Evolutionary conservation across 2,888 invertebrate genomes (phyloP), one percentile per base, ranked within the genome.

Genomic region (Drosophila setosimentum): DNA sequence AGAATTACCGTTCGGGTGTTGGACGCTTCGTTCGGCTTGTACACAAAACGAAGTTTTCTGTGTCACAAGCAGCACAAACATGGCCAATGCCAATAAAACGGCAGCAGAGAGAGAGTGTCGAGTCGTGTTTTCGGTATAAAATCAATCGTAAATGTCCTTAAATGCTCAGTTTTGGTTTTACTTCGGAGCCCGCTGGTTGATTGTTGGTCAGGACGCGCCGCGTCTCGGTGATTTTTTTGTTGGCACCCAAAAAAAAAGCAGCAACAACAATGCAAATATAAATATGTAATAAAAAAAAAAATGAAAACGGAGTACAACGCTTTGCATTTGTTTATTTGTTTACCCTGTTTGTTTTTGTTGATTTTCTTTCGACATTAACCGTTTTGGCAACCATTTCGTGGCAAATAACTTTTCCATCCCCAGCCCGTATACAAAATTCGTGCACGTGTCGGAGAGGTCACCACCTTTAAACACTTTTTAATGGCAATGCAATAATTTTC

Each of bases 81-180:
- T 27, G 24, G 49, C 53, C 51, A 48, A 49, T 33, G 33, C 54
- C 63, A 68, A 63, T 30, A 60, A 67, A 60, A 69, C 69, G 76
- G 82, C 48, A 48, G 35, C 58, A 48, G 48, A 59, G 42, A 59
- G 42, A 53, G 59, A 51, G 40, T 55, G 51, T 62, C 50, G 40
- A 79, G 68, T 84, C 76, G 66, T 65, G 59, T 64, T 62, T 81
- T 86, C 83, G 86, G 88, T 89, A 90, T 89, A 91, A 90, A 90
- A 90, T 90, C 91, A 91, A 90, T 90, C 86, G 86, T 78, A 80
- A 87, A 81, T 80, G 89, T 87, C 86, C 90, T 91, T 88, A 82
- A 79, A 79, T 83, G 89, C 86, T 91, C 84, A 91, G 91, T 91
- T 89, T 86, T 85, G 85, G 82, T 87, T 88, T 80, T 68, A 75